Evolutionary conservation across 2,888 invertebrate species (phyloP), one percentile per base, ranked within the genome.

Genomic region (Epinotia bilunana): DNA sequence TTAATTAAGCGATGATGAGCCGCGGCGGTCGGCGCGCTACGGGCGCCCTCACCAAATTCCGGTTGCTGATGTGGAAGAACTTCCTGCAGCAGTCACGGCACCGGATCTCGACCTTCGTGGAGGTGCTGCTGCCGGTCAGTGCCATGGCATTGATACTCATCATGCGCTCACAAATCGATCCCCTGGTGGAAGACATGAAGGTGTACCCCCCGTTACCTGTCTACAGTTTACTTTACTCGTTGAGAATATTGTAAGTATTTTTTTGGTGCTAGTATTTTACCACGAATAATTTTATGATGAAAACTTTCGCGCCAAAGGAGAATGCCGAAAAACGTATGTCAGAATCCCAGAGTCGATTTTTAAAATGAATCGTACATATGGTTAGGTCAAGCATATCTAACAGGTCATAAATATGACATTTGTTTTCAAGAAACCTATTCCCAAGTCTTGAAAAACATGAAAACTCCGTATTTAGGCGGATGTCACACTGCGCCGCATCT

Each of bases 41-140:
- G 2, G 83, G 84, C 16, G 87, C 90, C 3, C 93, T 91, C 86
- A 90, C 94, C 49, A 96, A 96, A 86, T 96, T 97, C 84, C 86
- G 94, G 16, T 91, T 98, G 78, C 90, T 98, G 76, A 94, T 97
- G 88, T 98, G 98, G 98, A 98, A 98, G 90, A 98, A 98, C 88
- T 97, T 96, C 91, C 88, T 96, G 3, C 95, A 97, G 61, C 97
- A 97, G 91, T 96, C 95, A 93, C 93, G 97, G 77, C 96, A 96
- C 87, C 95, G 95, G 68, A 78, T 95, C 60, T 96, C 97, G 85
- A 96, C 97, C 0, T 69, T 94, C 0, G 85, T 96, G 55, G 97
- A 98, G 88, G 88, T 98, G 13, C 72, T 96, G 0, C 86, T 96
- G 61, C 97, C 97, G 0, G 95, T 96, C 0, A 77, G 95, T 3